Evolutionary conservation across 1,140 invertebrate species (phyloP), one percentile per base, ranked within the genome.

Genomic region (Zaprionus kolodkinae): DNA sequence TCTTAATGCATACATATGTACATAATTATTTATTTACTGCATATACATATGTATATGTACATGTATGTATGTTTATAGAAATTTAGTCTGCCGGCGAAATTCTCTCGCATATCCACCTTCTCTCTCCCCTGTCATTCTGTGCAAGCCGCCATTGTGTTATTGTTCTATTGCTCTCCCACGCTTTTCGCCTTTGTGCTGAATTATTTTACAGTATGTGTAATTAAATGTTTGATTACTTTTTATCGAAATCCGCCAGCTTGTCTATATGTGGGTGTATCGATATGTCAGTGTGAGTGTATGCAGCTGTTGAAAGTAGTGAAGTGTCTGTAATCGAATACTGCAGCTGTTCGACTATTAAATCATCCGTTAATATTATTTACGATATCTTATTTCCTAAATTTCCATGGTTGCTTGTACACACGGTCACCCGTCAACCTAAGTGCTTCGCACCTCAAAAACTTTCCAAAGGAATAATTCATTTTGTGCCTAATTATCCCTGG

Each of bases 121-220:
- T 30, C 66, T 15, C 36, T 35, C 25, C 38, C 36, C 35, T n/a
- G 12, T 15, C 40, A 27, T 27, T 79, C 67, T 50, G 15, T 9
- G 3, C 3, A 17, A 17, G 33, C 30, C 61, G 13, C 45, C 33
- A 38, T 68, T 56, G 10, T 59, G 15, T 36, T 50, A 50, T 45
- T 70, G 30, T 75, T 75, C 56, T 71, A 57, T 38, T 7, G 12
- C 27, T 56, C 62, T 40, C 76, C 67, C 76, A 71, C 76, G 67
- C 69, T 66, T 55, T 61, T 57, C n/a, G 27, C 76, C 68, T 72
- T 88, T 88, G 83, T 88, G 88, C 73, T 87, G 79, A 79, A 87
- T 80, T 87, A 3, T 83, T 79, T 79, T 87, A 77, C 80, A 88
- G 61, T 72, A 78, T 65, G 57, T 65, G 48, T 74, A 78, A 84